Evolutionary conservation across 2,888 invertebrate species (phyloP), one percentile per base, ranked within the genome.

Genomic region (Nysson spinosus): DNA sequence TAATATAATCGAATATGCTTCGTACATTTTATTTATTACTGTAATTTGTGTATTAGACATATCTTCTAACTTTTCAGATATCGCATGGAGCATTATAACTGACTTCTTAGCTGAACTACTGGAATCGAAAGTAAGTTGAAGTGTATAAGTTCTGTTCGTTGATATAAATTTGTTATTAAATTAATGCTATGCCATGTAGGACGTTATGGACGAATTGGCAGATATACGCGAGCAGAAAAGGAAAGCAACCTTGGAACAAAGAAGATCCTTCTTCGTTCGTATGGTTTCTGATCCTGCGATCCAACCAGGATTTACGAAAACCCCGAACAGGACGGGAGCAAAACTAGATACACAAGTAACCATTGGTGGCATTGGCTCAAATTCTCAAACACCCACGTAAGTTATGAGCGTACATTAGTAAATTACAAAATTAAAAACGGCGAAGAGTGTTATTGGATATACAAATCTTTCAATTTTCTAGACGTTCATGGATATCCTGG

Each of bases 281-380:
- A 98, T 98, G 98, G 97, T 97, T 69, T 96, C 96, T 87, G 98
- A 98, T 90, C 97, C 98, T 1, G 98, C 97, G 88, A 95, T 98
- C 56, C 87, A 87, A 22, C 87, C 87, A 7, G 87, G 86, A 30
- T 87, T 87, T 42, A 87, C 86, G 9, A 87, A 87, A 52, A 87
- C 86, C 0, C 87, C 87, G 4, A 87, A 87, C 74, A 78, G 84
- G 62, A 74, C 82, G 3, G 82, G 81, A n/a, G 72, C 75, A 0
- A 86, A 85, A 57, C 72, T 87, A 26, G 87, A 86, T 17, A 78
- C 82, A 19, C 85, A 85, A 60, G 77, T 83, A 5, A 85, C 85
- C 5, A 83, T 86, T 46, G 82, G 83, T 11, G 83, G 83, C 44
- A 77, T 84, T 39, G 81, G 83, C 19, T 76, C 80, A 32, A 88